Conservation (phyloP, 53 echinoderm and acorn worm genomes). For the Henricia sp. region DNA sequence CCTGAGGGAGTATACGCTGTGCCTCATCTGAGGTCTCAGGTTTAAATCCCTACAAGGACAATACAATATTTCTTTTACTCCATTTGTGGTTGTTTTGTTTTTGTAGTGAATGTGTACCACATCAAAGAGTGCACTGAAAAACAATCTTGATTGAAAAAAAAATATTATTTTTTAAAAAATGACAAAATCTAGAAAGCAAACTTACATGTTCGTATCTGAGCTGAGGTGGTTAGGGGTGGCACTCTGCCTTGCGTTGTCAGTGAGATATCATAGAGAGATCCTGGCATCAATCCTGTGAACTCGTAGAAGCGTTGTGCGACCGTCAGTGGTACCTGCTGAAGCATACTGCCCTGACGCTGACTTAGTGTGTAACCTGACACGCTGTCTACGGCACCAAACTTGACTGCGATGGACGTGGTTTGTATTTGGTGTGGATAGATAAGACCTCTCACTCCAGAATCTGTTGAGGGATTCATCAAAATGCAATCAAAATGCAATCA, state of each 20-base stretch:
- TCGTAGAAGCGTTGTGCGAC: background rate
- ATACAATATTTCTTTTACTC: too few species aligned
- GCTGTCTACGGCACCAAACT: slow-evolving; percentile 15
- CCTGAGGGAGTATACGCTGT: too few species aligned
- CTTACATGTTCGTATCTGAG: slow-evolving; percentile 48
- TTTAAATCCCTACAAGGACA: too few species aligned
- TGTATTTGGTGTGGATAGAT: slow-evolving; percentile 33
- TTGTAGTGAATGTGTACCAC: too few species aligned
- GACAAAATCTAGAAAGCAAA: background rate
- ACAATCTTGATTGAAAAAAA: background rate
- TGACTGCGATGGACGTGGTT: slow-evolving; percentile 32
- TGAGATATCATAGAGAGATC: slow-evolving; percentile 4
- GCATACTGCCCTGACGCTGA: background rate
- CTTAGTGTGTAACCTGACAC: slow-evolving; percentile 4
- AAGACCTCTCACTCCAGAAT: slow-evolving; percentile 1
- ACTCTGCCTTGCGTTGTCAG: background rate
- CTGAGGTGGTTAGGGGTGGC: background rate
- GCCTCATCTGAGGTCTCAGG: too few species aligned
- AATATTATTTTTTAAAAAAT: background rate
- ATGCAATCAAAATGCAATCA: too few species aligned
- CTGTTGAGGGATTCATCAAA: background rate
- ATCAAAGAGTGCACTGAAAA: too few species aligned
- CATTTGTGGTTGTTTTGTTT: too few species aligned
- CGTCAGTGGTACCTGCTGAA: background rate
- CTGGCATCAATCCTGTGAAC: slow-evolving; percentile 19